These are phyloP conservation scores for Tetragonisca angustula DNA, from an alignment of 2,888 invertebrate genomes.

Conservation along the genomic window DNA sequence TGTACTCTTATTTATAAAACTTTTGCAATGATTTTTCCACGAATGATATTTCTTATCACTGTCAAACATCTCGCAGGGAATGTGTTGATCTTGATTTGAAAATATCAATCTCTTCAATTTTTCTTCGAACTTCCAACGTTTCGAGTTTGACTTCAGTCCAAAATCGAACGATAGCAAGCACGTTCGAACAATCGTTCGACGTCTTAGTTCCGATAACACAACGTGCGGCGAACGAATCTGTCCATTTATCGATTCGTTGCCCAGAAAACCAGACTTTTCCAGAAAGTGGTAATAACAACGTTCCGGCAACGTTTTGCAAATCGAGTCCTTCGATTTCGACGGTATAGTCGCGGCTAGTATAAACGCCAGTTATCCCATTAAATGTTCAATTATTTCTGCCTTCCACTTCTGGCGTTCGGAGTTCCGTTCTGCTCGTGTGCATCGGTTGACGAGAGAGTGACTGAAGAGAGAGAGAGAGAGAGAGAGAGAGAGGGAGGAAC, in stretches of 20 bases:
- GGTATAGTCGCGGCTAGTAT: constrained; percentile 13
- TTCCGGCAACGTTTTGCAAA: constrained; percentile 39
- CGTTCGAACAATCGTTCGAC: background rate
- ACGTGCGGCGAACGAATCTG: constrained; percentile 32
- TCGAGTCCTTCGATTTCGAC: constrained; percentile 5
- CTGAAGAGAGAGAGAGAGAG: constrained; percentile 2
- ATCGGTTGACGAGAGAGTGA: constrained; percentile 3
- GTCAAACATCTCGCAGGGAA: too few relatives aligned
- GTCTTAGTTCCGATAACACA: background rate
- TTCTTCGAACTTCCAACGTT: too few relatives aligned
- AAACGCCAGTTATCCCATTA: constrained; percentile 70
- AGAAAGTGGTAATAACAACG: constrained; percentile 56
- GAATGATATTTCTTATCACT: too few relatives aligned
- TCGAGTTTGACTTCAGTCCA: too few relatives aligned
- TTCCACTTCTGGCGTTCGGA: constrained; percentile 58
- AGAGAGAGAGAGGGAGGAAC: too few relatives aligned
- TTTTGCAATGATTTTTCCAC: too few relatives aligned
- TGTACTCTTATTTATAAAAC: too few relatives aligned
- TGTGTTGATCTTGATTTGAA: background rate
- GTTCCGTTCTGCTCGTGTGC: constrained; percentile 52
- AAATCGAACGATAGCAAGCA: background rate
- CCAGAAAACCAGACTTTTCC: constrained; percentile 5
- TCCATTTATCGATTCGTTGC: constrained; percentile 33
- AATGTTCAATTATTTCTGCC: constrained; percentile 75
- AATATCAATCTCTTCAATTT: background rate